These are phyloP conservation scores for Cebidichthys violaceus DNA, from an alignment of 2,113 vertebrate species.

Conservation along the genomic window DNA sequence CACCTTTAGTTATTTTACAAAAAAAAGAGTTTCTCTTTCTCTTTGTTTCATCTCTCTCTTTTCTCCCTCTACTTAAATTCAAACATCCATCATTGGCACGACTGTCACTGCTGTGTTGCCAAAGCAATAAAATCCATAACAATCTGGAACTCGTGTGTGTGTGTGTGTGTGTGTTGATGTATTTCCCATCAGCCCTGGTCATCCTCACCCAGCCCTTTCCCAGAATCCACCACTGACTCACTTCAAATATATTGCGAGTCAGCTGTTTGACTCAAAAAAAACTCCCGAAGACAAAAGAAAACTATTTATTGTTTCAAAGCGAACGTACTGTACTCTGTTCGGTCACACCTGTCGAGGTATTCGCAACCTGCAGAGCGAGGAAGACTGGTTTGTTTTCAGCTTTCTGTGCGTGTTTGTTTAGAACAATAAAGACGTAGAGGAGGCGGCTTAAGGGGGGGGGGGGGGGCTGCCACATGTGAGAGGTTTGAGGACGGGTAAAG, in stretches of 20 bases:
- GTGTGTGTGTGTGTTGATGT: slow-evolving; percentile 45
- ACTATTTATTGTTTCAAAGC: accelerated
- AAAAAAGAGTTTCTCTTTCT: background rate
- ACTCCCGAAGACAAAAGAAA: background rate
- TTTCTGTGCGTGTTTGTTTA: background rate
- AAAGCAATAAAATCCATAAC: slow-evolving; percentile 66
- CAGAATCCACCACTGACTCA: slow-evolving; percentile 76
- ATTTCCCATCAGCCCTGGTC: slow-evolving; percentile 73
- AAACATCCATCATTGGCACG: slow-evolving; percentile 42
- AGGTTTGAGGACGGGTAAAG: background rate
- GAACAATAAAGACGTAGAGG: background rate
- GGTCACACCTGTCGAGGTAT: slow-evolving; percentile 27
- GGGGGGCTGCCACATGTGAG: background rate
- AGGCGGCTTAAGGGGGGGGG: background rate
- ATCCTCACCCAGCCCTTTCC: slow-evolving; percentile 71
- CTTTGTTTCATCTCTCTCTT: background rate
- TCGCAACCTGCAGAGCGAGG: slow-evolving; percentile 13
- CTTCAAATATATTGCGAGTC: slow-evolving; percentile 38
- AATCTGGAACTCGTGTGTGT: slow-evolving; percentile 47
- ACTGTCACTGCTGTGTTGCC: slow-evolving; percentile 44
- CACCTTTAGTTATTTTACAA: slow-evolving; percentile 19
- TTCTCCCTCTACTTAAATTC: background rate
- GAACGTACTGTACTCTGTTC: background rate
- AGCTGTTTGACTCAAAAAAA: slow-evolving; percentile 56
- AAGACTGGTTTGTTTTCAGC: background rate